phyloP scores from a whole-genome alignment of 2,888 invertebrate species.

The Mythimna lalbum region DNA sequence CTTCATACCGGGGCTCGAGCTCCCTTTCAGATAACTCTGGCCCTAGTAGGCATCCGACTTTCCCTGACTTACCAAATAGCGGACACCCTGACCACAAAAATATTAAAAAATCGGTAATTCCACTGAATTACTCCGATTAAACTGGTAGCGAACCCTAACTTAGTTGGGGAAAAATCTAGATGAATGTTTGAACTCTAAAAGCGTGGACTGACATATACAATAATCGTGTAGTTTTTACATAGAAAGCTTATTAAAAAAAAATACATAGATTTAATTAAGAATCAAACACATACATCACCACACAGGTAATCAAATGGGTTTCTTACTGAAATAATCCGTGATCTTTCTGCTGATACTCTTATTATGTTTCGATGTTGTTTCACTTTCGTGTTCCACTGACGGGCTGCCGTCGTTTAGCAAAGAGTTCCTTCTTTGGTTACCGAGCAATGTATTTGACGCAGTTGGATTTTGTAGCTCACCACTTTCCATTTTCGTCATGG shows the following conservation, averaged over 20 bases:
- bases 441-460: constrained; percentile 66
- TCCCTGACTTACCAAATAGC: background rate
- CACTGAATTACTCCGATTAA: too few species aligned
- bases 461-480: constrained; percentile 66
- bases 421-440: constrained; percentile 54
- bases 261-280: constrained; percentile 13
- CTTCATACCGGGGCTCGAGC: too few species aligned
- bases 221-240: background rate
- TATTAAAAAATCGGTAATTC: too few species aligned
- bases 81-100: too few species aligned
- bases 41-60: too few species aligned
- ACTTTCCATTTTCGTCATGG: constrained; percentile 51
- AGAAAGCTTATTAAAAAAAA: background rate
- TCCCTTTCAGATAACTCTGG: too few species aligned
- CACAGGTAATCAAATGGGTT: constrained; percentile 68
- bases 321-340: constrained; percentile 85
- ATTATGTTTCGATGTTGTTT: constrained; percentile 74
- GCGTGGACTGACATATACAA: background rate
- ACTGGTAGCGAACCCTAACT: too few species aligned
- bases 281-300: constrained; percentile 7
- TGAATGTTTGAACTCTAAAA: background rate
- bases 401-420: constrained; percentile 42
- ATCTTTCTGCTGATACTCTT: constrained; percentile 82
- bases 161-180: too few species aligned
- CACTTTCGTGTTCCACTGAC: constrained; percentile 63